Evolutionary conservation across 2,113 vertebrate genomes (phyloP), one percentile per base, ranked within the genome.

Genomic region (Lichenostomus cassidix): DNA sequence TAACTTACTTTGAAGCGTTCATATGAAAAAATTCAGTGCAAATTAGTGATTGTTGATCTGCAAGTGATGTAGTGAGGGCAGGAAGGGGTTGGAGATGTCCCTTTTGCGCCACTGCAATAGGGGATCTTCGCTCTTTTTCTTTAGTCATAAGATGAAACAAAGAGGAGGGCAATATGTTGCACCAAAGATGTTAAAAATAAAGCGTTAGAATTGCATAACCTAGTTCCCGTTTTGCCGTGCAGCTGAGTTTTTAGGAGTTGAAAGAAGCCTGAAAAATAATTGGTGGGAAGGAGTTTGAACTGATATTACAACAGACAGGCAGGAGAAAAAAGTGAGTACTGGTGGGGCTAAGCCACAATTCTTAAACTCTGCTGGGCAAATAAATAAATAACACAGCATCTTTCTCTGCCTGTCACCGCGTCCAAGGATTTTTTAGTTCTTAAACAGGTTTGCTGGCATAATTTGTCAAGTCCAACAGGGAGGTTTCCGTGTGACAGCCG

Each of bases 171-270:
- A 84, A 86, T 87, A 55, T 93, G 92, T 93, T 95, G 93, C 95
- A 92, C 93, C 80, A 77, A 77, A 85, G 91, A 95, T 86, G 94
- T 96, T 97, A 96, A 97, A 96, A 96, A 96, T 96, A 95, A 97
- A 96, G 86, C 60, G 60, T 80, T 92, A 86, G 92, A 86, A 90
- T 94, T 76, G 7, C 88, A 96, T 95, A 97, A 96, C 94, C 96
- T 65, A 92, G 88, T 96, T 96, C 95, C 50, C 63, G 0, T 89
- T 95, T 92, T 52, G 60, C 94, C 4, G 0, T 52, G 80, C 85
- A 47, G 83, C 90, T 49, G 86, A 94, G 93, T 86, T 93, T 96
- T 93, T n/a, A 71, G 35, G 77, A 90, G 88, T 92, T 78, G 93
- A 78, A 89, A 92, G 90, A 58, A 86, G 62, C 79, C 83, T 75